Conservation (phyloP, 1,140 invertebrate genomes). For the Oncopodura yosiiana region DNA sequence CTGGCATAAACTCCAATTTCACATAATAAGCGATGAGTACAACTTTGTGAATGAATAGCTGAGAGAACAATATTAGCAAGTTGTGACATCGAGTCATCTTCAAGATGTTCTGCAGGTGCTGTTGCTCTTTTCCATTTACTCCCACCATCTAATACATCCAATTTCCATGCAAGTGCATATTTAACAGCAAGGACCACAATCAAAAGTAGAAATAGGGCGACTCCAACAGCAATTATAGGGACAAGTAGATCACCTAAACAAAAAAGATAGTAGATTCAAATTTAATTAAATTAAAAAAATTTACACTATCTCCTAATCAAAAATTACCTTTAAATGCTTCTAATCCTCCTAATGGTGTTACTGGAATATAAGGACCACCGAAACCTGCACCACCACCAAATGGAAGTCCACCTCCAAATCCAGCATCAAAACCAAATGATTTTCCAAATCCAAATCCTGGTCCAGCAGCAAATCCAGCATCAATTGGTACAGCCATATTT, state of each 20-base stretch:
- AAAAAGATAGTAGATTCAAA: neutral
- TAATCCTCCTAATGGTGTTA: conserved; percentile 29
- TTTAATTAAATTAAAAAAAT: neutral
- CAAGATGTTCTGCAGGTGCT: neutral
- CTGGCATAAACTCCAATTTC: neutral
- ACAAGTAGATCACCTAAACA: conserved; percentile 26
- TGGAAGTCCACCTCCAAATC: conserved; percentile 10
- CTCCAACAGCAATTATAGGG: conserved; percentile 29
- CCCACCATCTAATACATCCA: neutral
- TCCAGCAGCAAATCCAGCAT: too few species aligned
- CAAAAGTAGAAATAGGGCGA: conserved; percentile 26
- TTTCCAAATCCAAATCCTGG: neutral
- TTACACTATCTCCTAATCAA: neutral
- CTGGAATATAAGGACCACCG: conserved; percentile 24
- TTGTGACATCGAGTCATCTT: neutral
- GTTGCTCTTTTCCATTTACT: neutral
- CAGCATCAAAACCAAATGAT: neutral
- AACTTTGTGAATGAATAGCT: conserved; percentile 5
- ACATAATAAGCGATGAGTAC: conserved; percentile 5
- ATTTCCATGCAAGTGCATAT: conserved; percentile 24
- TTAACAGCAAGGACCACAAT: conserved; percentile 31
- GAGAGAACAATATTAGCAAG: conserved; percentile 5
- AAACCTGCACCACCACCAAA: neutral
- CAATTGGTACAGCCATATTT: too few species aligned
- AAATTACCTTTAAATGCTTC: conserved; percentile 21